phyloP scores from a whole-genome alignment of 2,888 invertebrate species.

The Hoplodrina blanda region DNA sequence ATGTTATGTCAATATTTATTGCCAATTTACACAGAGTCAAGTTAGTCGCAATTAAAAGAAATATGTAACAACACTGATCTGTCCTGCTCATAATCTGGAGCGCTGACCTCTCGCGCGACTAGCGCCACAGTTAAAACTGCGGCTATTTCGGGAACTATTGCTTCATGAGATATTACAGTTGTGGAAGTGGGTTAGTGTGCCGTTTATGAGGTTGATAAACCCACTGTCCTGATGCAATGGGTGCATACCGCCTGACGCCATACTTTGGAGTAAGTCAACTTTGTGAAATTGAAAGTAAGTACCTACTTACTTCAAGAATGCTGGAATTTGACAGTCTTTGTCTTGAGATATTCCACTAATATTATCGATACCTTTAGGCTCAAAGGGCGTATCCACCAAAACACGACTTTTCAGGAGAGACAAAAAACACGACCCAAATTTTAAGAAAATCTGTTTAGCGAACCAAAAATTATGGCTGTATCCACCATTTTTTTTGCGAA shows the following conservation, averaged over 20 bases:
- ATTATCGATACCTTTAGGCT: no score
- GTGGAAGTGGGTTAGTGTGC: slow-evolving; percentile 43
- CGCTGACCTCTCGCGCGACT: slow-evolving; percentile 23
- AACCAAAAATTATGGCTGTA: no score
- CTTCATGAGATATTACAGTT: slow-evolving; percentile 45
- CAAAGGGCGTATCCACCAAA: no score
- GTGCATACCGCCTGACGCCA: slow-evolving; percentile 25
- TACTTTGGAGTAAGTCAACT: neutral
- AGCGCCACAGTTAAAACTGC: slow-evolving; percentile 48
- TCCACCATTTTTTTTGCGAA: no score
- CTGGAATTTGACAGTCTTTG: neutral
- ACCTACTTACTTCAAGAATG: neutral
- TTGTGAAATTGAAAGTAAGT: slow-evolving; percentile 16
- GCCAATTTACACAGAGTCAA: no score
- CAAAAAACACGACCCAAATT: no score
- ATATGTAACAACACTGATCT: slow-evolving; percentile 2
- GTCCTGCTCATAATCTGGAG: slow-evolving; percentile 36
- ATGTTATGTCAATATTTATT: no score
- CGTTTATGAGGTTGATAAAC: slow-evolving; percentile 53
- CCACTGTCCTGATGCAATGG: slow-evolving; percentile 49
- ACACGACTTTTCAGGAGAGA: no score
- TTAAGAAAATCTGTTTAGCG: no score
- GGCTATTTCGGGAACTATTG: slow-evolving; percentile 51
- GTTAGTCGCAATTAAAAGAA: slow-evolving; percentile 9
- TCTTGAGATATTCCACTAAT: no score